A percentile compares a stretch with the other conserved stretches of the same genome.
Evolutionary conservation across 1,140 invertebrate species (phyloP).

Genomic region (Pogonognathellus flavescens): DNA sequence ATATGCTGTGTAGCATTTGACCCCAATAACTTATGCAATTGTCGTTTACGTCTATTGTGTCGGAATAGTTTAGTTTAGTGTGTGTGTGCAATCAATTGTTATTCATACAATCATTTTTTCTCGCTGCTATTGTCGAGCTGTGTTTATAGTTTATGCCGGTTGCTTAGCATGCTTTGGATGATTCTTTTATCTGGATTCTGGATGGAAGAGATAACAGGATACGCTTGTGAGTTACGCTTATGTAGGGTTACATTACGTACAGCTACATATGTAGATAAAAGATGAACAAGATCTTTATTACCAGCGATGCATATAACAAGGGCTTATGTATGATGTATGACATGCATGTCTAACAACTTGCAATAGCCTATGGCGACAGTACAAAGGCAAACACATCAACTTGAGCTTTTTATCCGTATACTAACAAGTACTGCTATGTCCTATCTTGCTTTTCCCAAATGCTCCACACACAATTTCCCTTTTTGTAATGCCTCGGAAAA

Average conservation of each 20-base stretch:
- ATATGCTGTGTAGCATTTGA: slow-evolving; percentile 39
- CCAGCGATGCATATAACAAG: slow-evolving; percentile 45
- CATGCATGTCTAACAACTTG: slow-evolving; percentile 46
- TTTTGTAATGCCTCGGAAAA: slow-evolving; percentile 34
- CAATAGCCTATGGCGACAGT: slow-evolving; percentile 44
- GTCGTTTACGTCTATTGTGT: slow-evolving; percentile 13
- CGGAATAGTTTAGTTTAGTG: background rate
- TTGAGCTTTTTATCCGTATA: slow-evolving; percentile 47
- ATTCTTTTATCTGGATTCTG: background rate
- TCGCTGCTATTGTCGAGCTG: slow-evolving; percentile 3
- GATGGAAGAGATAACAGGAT: background rate
- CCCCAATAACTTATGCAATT: slow-evolving; percentile 40
- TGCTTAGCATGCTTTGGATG: background rate
- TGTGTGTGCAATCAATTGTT: slow-evolving; percentile 43
- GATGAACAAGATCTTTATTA: slow-evolving; percentile 50
- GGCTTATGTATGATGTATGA: slow-evolving; percentile 46
- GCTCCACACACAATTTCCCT: slow-evolving; percentile 25
- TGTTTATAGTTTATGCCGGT: slow-evolving; percentile 1
- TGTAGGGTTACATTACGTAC: background rate
- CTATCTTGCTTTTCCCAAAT: background rate
- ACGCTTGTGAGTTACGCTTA: slow-evolving; percentile 31
- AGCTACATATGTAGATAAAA: slow-evolving; percentile 37
- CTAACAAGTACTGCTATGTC: slow-evolving; percentile 32
- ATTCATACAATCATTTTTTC: slow-evolving; percentile 45
- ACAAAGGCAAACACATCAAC: slow-evolving; percentile 48